phyloP scores from a whole-genome alignment of 2,113 vertebrate genomes.

The Parus major region DNA sequence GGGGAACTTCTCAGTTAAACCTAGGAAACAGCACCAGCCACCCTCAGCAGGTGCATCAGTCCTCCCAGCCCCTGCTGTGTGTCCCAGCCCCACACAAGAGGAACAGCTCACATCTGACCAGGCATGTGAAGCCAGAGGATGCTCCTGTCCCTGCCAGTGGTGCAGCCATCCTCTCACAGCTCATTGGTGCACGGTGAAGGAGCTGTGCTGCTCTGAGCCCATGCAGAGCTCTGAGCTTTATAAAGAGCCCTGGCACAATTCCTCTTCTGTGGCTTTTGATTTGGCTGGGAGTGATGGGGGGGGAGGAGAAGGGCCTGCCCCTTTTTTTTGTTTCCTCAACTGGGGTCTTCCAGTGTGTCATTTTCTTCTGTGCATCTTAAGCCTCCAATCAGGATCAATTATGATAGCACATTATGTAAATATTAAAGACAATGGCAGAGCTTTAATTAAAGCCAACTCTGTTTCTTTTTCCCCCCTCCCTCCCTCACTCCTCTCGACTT shows the following conservation, averaged over 20 bases:
- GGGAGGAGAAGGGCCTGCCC: neutral
- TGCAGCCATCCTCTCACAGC: accelerated
- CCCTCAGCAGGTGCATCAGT: neutral
- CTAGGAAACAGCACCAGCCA: neutral
- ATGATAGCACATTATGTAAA: conserved; percentile 5
- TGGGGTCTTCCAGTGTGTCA: neutral
- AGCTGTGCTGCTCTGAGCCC: neutral
- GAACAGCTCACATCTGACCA: neutral
- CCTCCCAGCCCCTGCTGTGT: neutral
- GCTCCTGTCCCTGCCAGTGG: accelerated
- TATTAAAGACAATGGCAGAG: neutral
- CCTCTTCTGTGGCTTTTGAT: neutral
- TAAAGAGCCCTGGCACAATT: accelerated
- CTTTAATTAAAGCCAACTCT: conserved; percentile 21
- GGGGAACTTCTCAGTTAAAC: neutral
- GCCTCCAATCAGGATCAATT: conserved; percentile 1
- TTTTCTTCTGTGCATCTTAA: neutral
- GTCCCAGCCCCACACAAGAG: neutral
- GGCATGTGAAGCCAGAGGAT: neutral
- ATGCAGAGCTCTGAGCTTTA: neutral
- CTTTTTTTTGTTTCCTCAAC: neutral
- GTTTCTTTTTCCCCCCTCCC: neutral
- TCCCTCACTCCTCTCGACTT: neutral
- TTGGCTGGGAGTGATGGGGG: neutral
- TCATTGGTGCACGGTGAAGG: accelerated